Evolutionary conservation across 1,140 invertebrate genomes (phyloP).

Genomic region (Trichomalopsis sarcophagae): DNA sequence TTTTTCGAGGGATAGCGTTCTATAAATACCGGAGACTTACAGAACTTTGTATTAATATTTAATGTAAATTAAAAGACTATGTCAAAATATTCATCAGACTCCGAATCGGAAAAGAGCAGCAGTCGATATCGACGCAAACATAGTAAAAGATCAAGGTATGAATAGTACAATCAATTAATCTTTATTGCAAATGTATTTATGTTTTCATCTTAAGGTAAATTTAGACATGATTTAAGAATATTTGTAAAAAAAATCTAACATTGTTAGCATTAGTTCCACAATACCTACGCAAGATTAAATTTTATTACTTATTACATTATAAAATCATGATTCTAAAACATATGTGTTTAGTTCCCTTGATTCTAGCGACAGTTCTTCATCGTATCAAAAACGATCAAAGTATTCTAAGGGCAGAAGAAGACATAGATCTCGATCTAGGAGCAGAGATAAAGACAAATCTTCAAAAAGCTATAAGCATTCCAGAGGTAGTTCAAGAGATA

Average conservation of each 20-base stretch:
- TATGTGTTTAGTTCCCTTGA: constrained; percentile 65
- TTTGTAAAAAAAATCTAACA: not conserved
- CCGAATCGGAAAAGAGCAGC: constrained; percentile 68
- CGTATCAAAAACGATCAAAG: constrained; percentile 66
- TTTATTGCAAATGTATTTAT: too few relatives aligned
- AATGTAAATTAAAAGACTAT: constrained; percentile 51
- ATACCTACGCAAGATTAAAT: too few relatives aligned
- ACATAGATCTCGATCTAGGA: constrained; percentile 67
- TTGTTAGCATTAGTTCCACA: too few relatives aligned
- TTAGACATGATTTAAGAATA: not conserved
- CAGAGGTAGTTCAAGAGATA: constrained; percentile 66
- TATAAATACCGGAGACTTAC: too few relatives aligned
- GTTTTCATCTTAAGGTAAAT: too few relatives aligned
- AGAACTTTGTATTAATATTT: too few relatives aligned
- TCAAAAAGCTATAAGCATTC: constrained; percentile 65
- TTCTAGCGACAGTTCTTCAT: constrained; percentile 66
- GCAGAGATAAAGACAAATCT: constrained; percentile 64
- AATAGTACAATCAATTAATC: too few relatives aligned
- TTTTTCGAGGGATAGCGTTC: too few relatives aligned
- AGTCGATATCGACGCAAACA: constrained; percentile 65
- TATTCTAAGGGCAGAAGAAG: constrained; percentile 67
- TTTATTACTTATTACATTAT: not conserved
- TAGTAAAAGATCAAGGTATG: constrained; percentile 67
- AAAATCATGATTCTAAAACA: constrained; percentile 1
- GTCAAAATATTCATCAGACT: constrained; percentile 71